Base-by-base conservation (phyloP, 1,140 invertebrate genomes). In the Homarus americanus region DNA sequence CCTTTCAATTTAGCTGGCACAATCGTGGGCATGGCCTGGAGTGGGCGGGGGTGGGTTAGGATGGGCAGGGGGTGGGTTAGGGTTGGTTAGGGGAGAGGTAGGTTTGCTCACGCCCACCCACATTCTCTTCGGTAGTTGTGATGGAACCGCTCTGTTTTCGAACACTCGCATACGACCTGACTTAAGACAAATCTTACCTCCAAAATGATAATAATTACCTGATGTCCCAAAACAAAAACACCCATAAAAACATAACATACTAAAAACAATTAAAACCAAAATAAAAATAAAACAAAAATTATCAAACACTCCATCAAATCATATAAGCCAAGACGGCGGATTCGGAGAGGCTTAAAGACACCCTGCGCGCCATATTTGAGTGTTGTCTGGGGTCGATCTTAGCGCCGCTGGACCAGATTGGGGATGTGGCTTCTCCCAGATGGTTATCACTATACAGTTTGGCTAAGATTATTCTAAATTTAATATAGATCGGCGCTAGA, bases 1-100 rank as follows among this genome's bases (percentile, higher is more conserved):
- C 79, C 79, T 82, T 34, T 20, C 79, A 82, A 66, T 82, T 66
- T 66, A 82, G 24, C 44, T 34, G 53, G 10, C 53, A 82, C 44
- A 82, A 82, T 82, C 79, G 17, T 58, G 24, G 9, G 63, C 49
- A 36, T 82, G 2, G n/a, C 79, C 53, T 9, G 9, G 53, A 49
- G 44, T 5, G 9, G 53, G 53, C 53, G 12, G 12, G 5, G 12
- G 44, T n/a, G n/a, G n/a, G n/a, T n/a, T n/a, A n/a, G n/a, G n/a
- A n/a, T 49, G 44, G 44, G 44, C 44, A 7, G 44, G 44, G 44
- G 78, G 78, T 28, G 38, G 32, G 24, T 15, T 28, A 24, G 24
- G 24, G 17, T 34, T 41, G 41, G n/a, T n/a, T n/a, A n/a, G n/a
- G n/a, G n/a, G n/a, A n/a, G n/a, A n/a, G n/a, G n/a, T n/a, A n/a